Percentiles rank a stretch among this genome's conserved stretches.
Evolutionary conservation across 1,140 invertebrate genomes (phyloP).

Genomic region (Aphidius ervi): DNA sequence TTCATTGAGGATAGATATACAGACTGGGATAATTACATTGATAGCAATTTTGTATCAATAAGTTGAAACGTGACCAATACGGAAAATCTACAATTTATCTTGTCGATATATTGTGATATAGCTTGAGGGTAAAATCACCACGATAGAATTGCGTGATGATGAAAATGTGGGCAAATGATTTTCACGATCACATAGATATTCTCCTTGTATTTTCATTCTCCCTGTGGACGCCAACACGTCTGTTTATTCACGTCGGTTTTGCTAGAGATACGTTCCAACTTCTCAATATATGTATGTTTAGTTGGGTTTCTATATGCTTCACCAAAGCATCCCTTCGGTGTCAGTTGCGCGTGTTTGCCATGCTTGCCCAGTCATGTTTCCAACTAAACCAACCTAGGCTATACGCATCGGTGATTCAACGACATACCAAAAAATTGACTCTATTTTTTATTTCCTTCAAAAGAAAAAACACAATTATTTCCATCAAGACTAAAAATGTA

Average conservation of each 20-base stretch:
- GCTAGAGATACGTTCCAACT: conserved; percentile 6
- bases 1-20: too few species aligned
- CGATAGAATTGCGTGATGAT: too few species aligned
- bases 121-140: too few species aligned
- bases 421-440: conserved; percentile 32
- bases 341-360: conserved; percentile 50
- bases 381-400: conserved; percentile 48
- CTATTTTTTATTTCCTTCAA: background rate
- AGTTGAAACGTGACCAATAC: too few species aligned
- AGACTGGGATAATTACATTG: too few species aligned
- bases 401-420: conserved; percentile 39
- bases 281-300: conserved; percentile 29
- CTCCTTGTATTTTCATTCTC: conserved; percentile 41
- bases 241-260: conserved; percentile 49
- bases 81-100: too few species aligned
- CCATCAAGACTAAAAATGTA: too few species aligned
- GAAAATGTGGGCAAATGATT: too few species aligned
- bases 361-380: conserved; percentile 48
- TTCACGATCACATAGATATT: conserved; percentile 7
- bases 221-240: conserved; percentile 42
- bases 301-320: conserved; percentile 30
- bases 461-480: background rate
- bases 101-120: too few species aligned
- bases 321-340: conserved; percentile 41
- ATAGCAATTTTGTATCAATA: too few species aligned